phyloP scores from a whole-genome alignment of 1,140 invertebrate genomes.

The Cotesia vestalis region DNA sequence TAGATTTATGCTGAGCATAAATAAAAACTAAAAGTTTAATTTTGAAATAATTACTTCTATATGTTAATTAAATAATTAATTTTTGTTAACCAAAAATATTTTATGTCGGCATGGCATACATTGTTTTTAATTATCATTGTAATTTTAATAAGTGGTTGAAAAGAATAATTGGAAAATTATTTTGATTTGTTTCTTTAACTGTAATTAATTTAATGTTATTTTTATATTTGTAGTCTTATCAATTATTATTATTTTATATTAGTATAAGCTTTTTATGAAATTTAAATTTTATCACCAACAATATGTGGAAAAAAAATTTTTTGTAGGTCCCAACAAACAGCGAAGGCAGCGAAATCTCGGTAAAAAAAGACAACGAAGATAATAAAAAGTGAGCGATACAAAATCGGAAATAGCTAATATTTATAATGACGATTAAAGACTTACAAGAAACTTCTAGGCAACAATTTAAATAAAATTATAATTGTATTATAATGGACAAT shows the following conservation, averaged over 20 bases:
- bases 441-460: slow-evolving; percentile 25
- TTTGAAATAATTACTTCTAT: no score
- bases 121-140: slow-evolving; percentile 13
- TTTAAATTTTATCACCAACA: slow-evolving; percentile 3
- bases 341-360: slow-evolving; percentile 53
- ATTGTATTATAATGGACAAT: slow-evolving; percentile 25
- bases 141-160: slow-evolving; percentile 1
- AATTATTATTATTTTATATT: slow-evolving; percentile 13
- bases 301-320: slow-evolving; percentile 11
- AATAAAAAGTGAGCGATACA: slow-evolving; percentile 32
- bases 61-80: neutral
- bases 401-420: neutral
- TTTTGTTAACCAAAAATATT: neutral
- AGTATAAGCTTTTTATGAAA: neutral
- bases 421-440: slow-evolving; percentile 32
- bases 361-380: slow-evolving; percentile 47
- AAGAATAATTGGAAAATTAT: slow-evolving; percentile 23
- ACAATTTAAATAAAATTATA: slow-evolving; percentile 23
- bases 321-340: slow-evolving; percentile 44
- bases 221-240: neutral
- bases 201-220: slow-evolving; percentile 10
- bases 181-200: neutral
- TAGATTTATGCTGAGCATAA: no score
- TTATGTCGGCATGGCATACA: neutral
- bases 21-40: no score